A percentile compares a stretch with the other conserved stretches of the same genome.
Conservation (phyloP, 2,888 invertebrate genomes). For the Synanthedon tipuliformis region DNA sequence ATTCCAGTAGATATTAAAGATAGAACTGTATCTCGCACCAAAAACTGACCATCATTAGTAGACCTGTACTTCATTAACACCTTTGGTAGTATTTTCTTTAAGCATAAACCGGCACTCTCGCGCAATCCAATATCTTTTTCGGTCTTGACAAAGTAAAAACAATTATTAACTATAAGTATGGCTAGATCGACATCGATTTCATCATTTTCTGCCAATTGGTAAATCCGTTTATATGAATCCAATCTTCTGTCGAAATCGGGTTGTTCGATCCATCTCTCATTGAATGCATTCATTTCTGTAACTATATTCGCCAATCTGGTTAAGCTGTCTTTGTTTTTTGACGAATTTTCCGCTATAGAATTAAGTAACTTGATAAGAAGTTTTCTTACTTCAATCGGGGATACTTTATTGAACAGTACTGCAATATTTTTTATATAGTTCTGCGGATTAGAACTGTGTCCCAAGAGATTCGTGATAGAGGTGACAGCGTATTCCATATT, state of each 20-base stretch:
- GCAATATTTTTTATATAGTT: conserved; percentile 77
- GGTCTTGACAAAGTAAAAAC: conserved; percentile 80
- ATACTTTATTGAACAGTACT: conserved; percentile 78
- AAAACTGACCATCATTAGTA: conserved; percentile 71
- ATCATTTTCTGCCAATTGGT: conserved; percentile 55
- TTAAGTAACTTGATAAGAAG: conserved; percentile 74
- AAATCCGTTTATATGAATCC: conserved; percentile 79
- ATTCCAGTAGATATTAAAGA: conserved; percentile 79
- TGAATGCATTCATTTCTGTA: conserved; percentile 85
- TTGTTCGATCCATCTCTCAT: conserved; percentile 90
- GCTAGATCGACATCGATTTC: conserved; percentile 74
- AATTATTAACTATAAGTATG: conserved; percentile 83
- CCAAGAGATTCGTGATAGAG: conserved; percentile 80
- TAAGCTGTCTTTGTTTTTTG: conserved; percentile 44
- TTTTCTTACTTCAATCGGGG: conserved; percentile 75
- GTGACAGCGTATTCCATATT: conserved; percentile 76
- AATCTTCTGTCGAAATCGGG: conserved; percentile 89
- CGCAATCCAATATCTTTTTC: conserved; percentile 87
- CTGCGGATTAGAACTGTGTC: conserved; percentile 74
- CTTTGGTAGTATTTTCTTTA: conserved; percentile 76
- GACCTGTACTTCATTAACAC: conserved; percentile 70
- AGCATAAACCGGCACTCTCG: conserved; percentile 80
- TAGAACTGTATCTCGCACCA: conserved; percentile 81
- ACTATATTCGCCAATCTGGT: conserved; percentile 69
- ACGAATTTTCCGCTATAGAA: conserved; percentile 65